Evolutionary conservation across 1,140 invertebrate genomes (phyloP).

Genomic region (Philotrypesis tridentata): DNA sequence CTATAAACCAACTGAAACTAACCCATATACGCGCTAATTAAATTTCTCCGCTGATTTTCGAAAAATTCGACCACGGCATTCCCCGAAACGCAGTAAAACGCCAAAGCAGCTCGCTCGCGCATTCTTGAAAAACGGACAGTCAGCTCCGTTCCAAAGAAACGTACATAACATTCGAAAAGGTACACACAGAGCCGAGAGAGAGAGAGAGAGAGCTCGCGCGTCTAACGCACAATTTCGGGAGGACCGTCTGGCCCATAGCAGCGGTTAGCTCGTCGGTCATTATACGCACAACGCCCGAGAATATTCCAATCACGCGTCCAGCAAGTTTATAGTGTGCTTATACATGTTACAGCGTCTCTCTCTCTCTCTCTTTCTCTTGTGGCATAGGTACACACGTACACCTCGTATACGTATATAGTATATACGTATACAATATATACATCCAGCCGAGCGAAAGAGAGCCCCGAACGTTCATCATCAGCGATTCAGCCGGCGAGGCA

Average conservation of each 20-base stretch:
- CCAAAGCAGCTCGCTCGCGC: no score
- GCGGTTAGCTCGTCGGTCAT: background rate
- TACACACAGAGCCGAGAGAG: no score
- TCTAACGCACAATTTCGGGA: background rate
- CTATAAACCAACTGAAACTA: no score
- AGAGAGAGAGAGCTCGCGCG: background rate
- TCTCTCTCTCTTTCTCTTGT: no score
- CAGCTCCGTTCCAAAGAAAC: background rate
- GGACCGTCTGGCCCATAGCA: background rate
- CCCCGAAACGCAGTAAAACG: no score
- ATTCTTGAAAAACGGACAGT: no score
- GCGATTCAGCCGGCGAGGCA: background rate
- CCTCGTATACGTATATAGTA: background rate
- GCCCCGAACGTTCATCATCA: background rate
- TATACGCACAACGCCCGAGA: background rate
- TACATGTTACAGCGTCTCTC: background rate
- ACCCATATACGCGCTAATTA: no score
- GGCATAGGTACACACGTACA: no score
- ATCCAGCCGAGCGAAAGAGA: no score
- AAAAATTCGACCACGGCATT: no score
- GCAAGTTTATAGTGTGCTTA: conserved; percentile 23
- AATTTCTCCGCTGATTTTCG: no score
- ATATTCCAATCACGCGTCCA: conserved; percentile 26
- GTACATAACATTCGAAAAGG: no score
- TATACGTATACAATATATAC: background rate